phyloP scores from a whole-genome alignment of 2,113 vertebrate species.

The Hyperoodon ampullatus region DNA sequence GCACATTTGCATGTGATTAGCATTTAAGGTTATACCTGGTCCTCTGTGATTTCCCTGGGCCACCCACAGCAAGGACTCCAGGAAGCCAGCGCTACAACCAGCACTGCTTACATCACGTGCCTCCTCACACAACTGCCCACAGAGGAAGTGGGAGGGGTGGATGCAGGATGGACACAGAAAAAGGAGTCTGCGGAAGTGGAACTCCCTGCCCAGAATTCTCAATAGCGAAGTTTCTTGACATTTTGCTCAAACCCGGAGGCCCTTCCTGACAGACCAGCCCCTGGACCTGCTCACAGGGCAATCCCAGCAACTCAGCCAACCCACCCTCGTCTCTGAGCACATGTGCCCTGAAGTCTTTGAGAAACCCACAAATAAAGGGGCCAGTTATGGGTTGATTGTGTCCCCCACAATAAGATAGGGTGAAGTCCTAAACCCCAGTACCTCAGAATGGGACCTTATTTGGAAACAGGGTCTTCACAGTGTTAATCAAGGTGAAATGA shows the following conservation, averaged over 20 bases:
- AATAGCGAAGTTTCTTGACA: background rate
- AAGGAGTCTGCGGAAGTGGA: background rate
- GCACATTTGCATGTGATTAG: background rate
- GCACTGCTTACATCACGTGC: rapidly evolving
- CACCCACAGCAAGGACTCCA: background rate
- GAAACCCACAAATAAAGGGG: background rate
- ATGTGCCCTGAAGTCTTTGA: background rate
- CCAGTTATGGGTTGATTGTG: background rate
- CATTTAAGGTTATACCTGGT: background rate
- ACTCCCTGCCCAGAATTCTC: background rate
- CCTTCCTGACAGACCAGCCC: background rate
- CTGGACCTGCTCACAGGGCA: background rate
- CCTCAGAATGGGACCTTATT: background rate
- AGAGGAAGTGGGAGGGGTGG: background rate
- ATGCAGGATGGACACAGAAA: background rate
- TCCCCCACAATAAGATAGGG: background rate
- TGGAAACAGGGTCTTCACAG: background rate
- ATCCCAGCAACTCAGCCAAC: background rate
- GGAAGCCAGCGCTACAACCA: background rate
- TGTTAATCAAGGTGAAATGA: background rate
- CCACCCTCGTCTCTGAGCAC: background rate
- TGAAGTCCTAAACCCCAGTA: background rate
- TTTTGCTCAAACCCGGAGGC: background rate
- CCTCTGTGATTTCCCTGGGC: background rate
- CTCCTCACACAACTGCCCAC: background rate